Evolutionary conservation across 2,113 vertebrate species (phyloP).

Genomic region (Empidonax traillii): DNA sequence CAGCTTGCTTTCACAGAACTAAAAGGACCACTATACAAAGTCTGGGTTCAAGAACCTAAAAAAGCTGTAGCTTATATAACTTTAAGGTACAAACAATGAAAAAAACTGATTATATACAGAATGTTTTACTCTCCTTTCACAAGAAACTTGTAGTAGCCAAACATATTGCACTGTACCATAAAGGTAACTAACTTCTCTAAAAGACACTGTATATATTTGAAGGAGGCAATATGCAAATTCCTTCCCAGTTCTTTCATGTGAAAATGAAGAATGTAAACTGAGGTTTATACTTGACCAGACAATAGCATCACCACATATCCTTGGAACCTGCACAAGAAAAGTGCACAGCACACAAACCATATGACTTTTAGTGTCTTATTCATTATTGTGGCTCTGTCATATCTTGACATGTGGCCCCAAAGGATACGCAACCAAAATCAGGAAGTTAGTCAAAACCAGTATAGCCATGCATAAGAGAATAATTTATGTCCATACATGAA

Average conservation of each 20-base stretch:
- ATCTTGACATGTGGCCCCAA: conserved; percentile 52
- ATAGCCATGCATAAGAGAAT: neutral
- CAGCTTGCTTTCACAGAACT: neutral
- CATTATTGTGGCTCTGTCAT: conserved; percentile 8
- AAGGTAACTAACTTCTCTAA: neutral
- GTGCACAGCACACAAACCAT: neutral
- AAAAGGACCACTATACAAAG: neutral
- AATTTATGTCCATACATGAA: neutral
- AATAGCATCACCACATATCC: neutral
- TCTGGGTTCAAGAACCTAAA: neutral
- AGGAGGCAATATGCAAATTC: neutral
- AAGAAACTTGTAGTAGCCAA: neutral
- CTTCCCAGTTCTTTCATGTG: neutral
- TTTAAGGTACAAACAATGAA: neutral
- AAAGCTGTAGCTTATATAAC: neutral
- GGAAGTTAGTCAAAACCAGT: conserved; percentile 45
- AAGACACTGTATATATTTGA: neutral
- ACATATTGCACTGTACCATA: neutral
- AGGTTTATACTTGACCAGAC: conserved; percentile 27
- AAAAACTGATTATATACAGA: neutral
- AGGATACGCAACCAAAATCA: conserved; percentile 50
- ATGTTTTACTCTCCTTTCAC: neutral
- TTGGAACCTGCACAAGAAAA: conserved; percentile 16
- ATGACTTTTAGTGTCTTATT: conserved; percentile 24
- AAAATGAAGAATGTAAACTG: neutral